Evolutionary conservation across 1,140 invertebrate species (phyloP), one percentile per base, ranked within the genome.

Genomic region (Neodiprion pinetum): DNA sequence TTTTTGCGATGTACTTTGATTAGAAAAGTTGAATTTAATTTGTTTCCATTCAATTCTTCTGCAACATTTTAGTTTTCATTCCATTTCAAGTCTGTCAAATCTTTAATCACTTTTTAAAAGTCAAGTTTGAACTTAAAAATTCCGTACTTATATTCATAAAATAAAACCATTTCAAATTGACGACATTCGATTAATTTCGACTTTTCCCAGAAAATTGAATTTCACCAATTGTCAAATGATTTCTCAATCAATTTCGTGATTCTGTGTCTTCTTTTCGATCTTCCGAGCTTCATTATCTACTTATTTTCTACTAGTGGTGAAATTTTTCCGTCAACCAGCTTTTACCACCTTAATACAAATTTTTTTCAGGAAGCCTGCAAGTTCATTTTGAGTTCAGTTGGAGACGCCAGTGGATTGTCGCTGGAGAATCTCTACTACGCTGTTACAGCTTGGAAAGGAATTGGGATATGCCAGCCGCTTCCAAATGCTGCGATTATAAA

Each of bases 351-450:
- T 61, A 8, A 61, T 61, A 14, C n/a, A 61, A 4, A 61, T 61
- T 79, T 74, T 76, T 83, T 86, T 28, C 79, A 92, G 91, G 88
- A 90, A 75, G 86, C 90, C 14, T 93, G 92, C 81, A 89, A 90
- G 66, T 88, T 84, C 72, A 75, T 90, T 7, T 76, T 89, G 50
- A 87, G 86, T 77, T 82, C 82, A 48, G 72, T 73, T 65, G 80
- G 83, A 40, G 80, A 89, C 69, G 87, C 84, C 50, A 81, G 78
- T 8, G 83, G 80, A 40, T 75, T 85, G n/a, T 88, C 82, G 72
- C 82, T 89, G 3, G 91, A 92, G 78, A 88, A 87, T 23, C 81
- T 90, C 48, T 92, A 89, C 82, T 89, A 91, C 80, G 87, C 90
- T 7, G 86, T 89, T 4, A 85, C 85, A 23, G 88, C 89, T 10